Conservation (phyloP, 2,113 vertebrate species). For the Setophaga coronata region DNA sequence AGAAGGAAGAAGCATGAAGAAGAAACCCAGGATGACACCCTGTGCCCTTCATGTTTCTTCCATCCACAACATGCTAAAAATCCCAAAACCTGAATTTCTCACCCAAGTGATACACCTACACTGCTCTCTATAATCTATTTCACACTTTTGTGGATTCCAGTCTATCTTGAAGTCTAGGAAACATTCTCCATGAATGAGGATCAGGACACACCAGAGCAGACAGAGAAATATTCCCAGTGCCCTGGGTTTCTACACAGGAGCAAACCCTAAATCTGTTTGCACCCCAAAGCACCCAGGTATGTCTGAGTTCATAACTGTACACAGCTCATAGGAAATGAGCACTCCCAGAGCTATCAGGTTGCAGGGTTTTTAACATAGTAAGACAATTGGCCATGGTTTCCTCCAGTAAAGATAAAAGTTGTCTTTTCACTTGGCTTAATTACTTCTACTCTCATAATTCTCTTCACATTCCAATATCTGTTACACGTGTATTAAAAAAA, state of each 20-base stretch:
- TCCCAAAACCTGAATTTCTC: no score
- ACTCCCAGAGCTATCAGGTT: fast-evolving
- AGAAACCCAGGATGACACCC: no score
- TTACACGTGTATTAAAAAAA: neutral
- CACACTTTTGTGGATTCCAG: no score
- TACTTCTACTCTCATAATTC: neutral
- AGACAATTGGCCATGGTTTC: neutral
- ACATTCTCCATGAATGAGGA: no score
- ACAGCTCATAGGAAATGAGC: neutral
- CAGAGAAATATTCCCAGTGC: no score
- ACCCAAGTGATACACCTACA: no score
- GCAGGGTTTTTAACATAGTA: neutral
- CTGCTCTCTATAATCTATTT: no score
- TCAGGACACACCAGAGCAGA: no score
- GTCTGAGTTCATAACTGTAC: neutral
- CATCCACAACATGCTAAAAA: no score
- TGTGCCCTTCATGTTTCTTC: no score
- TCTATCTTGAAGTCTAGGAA: no score
- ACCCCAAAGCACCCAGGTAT: neutral
- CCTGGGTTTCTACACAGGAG: neutral
- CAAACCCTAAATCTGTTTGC: neutral
- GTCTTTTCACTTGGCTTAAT: neutral
- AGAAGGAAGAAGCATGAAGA: no score
- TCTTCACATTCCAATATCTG: neutral
- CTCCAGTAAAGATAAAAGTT: neutral